Conservation (phyloP, 2,113 vertebrate species). For the Chitala chitala region DNA sequence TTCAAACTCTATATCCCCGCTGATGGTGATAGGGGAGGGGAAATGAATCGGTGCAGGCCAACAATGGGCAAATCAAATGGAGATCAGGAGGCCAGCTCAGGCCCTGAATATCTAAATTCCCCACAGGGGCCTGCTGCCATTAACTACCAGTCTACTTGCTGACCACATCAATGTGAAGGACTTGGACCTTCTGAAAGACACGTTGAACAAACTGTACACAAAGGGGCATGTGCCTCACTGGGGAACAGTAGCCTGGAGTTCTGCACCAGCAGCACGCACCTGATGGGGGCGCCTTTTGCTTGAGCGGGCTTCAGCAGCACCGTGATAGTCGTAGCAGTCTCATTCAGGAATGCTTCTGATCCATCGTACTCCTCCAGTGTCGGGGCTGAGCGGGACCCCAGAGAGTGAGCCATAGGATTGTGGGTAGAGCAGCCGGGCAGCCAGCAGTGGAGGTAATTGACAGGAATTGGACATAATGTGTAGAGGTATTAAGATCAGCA, state of each 20-base stretch:
- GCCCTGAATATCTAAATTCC: slow-evolving; percentile 31
- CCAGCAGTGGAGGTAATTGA: not conserved
- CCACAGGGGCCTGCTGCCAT: slow-evolving; percentile 22
- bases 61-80: slow-evolving; percentile 33
- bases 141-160: slow-evolving; percentile 30
- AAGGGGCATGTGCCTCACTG: not conserved
- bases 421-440: not conserved
- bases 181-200: not conserved
- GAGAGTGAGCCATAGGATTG: not conserved
- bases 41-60: slow-evolving; percentile 40
- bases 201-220: not conserved
- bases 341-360: slow-evolving; percentile 86
- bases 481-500: not conserved
- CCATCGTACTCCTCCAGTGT: slow-evolving; percentile 94
- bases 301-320: slow-evolving; percentile 92
- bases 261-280: slow-evolving; percentile 60
- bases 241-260: not conserved
- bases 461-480: not conserved
- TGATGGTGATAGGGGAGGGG: slow-evolving; percentile 36
- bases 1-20: slow-evolving; percentile 44
- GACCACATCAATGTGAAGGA: slow-evolving; percentile 15
- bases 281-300: slow-evolving; percentile 96
- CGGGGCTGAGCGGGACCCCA: slow-evolving; percentile 64
- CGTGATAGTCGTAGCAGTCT: slow-evolving; percentile 95
- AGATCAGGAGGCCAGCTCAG: slow-evolving; percentile 33